Evolutionary conservation across 2,888 invertebrate species (phyloP), one percentile per base, ranked within the genome.

Genomic region (Andrena camellia): DNA sequence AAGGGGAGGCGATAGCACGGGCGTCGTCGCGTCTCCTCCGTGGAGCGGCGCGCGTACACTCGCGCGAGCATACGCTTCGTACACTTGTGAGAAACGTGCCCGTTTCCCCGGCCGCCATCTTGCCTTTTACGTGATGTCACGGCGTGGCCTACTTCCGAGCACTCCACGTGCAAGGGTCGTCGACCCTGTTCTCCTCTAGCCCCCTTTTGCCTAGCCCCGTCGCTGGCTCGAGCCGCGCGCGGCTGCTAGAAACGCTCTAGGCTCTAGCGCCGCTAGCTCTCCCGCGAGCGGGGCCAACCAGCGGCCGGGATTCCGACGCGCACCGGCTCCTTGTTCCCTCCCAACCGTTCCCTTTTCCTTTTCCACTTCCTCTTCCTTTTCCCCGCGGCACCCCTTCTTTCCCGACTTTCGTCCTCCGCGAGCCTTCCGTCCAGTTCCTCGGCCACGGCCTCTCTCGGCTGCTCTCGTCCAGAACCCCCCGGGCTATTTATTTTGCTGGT

Each of bases 131-230:
- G 90, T 92, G 92, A 92, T 93, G 93, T 93, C 92, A 93, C 92
- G 92, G 84, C 89, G 91, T 92, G 93, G 92, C 93, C 93, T 93
- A 93, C 93, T 93, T 93, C 88, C 75, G 79, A 78, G 87, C 87
- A 86, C 90, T 93, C 93, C 93, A 93, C 93, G 93, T 93, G 93
- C 91, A 89, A 90, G 91, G 93, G 93, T 93, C 92, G 90, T 90
- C 90, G 93, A 90, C 91, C 90, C 86, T 67, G 83, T 72, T 82
- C 84, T 88, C 87, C 87, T 86, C 86, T 85, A 89, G 87, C 79
- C 87, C 89, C 81, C 84, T 88, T 86, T 88, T 86, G 88, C 88
- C 88, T 88, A 88, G 80, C 66, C 42, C 23, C 75, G 57, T 67
- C 57, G 62, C 73, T 17, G 59, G 62, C 68, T 50, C 42, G 17